phyloP scores from a whole-genome alignment of 92 coral and sea anemone species.

The Porites lobata region DNA sequence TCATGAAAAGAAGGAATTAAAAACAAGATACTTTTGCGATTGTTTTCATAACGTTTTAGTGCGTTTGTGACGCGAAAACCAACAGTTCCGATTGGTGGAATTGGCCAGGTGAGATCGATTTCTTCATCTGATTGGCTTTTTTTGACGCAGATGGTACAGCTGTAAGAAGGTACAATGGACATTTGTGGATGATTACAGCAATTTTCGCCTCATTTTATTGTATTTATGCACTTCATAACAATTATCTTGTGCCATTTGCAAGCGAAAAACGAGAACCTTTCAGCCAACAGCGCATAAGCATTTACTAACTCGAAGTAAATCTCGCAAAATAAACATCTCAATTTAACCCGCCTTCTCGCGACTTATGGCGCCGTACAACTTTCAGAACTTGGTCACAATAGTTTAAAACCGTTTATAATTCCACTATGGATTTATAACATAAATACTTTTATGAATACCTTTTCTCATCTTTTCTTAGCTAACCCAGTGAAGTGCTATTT shows the following conservation, averaged over 20 bases:
- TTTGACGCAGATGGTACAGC: conserved; percentile 87
- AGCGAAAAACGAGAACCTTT: conserved; percentile 58
- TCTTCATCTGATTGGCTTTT: conserved; percentile 81
- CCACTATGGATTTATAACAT: too few species aligned
- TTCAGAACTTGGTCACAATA: background rate
- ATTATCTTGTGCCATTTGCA: conserved; percentile 79
- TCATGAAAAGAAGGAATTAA: conserved; percentile 70
- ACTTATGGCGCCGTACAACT: background rate
- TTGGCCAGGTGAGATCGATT: conserved; percentile 77
- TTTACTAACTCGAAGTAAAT: conserved; percentile 60
- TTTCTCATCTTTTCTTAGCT: background rate
- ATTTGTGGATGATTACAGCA: conserved; percentile 83
- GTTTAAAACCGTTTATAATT: too few species aligned
- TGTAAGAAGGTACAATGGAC: conserved; percentile 74
- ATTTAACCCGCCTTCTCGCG: background rate
- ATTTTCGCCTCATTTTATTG: conserved; percentile 87
- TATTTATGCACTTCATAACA: conserved; percentile 89
- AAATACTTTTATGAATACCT: too few species aligned
- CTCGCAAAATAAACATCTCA: conserved; percentile 61
- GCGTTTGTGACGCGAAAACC: conserved; percentile 54
- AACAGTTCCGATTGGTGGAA: conserved; percentile 74
- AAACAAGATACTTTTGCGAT: conserved; percentile 81
- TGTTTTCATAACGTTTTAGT: conserved; percentile 85
- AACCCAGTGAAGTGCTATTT: background rate
- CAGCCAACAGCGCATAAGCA: conserved; percentile 68